A percentile compares a stretch with the other conserved stretches of the same genome.
Evolutionary conservation across 2,797 vertebrate species (phyloP).

Genomic region (Pteronotus mesoamericanus): DNA sequence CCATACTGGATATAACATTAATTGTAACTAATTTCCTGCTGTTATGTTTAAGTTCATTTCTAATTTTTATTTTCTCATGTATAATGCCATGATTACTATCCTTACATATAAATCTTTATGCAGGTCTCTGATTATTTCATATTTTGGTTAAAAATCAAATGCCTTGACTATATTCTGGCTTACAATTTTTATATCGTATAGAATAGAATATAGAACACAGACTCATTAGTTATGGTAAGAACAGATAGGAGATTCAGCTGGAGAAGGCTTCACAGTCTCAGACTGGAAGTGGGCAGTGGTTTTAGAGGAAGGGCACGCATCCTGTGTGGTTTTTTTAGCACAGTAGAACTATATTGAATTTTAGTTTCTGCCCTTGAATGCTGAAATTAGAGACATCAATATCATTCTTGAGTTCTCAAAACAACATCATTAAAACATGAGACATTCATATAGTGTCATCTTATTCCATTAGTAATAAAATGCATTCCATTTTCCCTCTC

Average conservation of each 20-base stretch:
- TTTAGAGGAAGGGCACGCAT: not conserved
- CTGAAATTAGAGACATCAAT: slow-evolving; percentile 49
- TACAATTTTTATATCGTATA: not conserved
- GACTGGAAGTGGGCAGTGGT: not conserved
- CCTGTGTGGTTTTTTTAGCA: not conserved
- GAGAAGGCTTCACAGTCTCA: not conserved
- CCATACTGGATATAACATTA: not conserved
- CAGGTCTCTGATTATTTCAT: slow-evolving; percentile 3
- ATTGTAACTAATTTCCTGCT: not conserved
- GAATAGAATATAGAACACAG: not conserved
- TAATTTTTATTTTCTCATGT: not conserved
- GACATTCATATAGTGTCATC: not conserved
- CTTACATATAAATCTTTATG: not conserved
- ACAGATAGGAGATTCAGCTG: not conserved
- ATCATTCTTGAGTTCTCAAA: slow-evolving; percentile 40
- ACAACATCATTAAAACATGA: slow-evolving; percentile 60
- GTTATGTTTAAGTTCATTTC: not conserved
- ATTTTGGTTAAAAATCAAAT: slow-evolving; percentile 6
- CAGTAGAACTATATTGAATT: slow-evolving; percentile 44
- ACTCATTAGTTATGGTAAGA: not conserved
- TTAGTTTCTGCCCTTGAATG: slow-evolving; percentile 22
- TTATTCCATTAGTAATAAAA: slow-evolving; percentile 57
- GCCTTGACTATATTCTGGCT: not conserved
- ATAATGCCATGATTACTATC: not conserved
- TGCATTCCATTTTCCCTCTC: slow-evolving; percentile 26